Conservation (phyloP, 2,888 invertebrate genomes). For the Octodonta nipae region DNA sequence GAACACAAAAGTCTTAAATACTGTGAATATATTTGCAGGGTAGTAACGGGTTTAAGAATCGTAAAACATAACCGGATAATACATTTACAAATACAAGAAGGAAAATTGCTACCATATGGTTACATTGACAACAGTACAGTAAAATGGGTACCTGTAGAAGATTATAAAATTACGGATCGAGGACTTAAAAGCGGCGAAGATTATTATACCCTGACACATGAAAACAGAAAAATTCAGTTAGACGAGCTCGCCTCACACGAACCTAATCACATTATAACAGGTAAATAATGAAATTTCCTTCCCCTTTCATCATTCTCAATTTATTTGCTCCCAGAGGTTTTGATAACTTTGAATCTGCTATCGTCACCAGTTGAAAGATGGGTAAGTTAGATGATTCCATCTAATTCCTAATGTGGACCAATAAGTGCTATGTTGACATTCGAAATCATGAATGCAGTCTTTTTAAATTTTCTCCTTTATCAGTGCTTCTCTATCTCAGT, state of each 20-base stretch:
- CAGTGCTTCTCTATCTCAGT: no score
- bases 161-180: constrained; percentile 40
- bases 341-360: no score
- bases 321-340: no score
- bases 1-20: no score
- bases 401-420: no score
- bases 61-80: constrained; percentile 60
- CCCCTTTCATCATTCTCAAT: no score
- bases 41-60: constrained; percentile 67
- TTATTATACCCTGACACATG: constrained; percentile 63
- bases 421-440: no score
- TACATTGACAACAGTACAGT: constrained; percentile 45
- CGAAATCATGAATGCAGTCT: background rate
- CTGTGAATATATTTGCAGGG: no score
- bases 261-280: constrained; percentile 57
- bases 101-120: constrained; percentile 51
- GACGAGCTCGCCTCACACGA: constrained; percentile 57
- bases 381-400: no score
- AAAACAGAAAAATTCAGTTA: constrained; percentile 61
- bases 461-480: background rate
- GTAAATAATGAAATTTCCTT: constrained; percentile 34
- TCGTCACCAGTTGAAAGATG: no score
- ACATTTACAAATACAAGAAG: constrained; percentile 72
- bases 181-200: constrained; percentile 49
- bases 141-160: constrained; percentile 56